phyloP scores from a whole-genome alignment of 1,140 invertebrate genomes.

The Aplysia californica region DNA sequence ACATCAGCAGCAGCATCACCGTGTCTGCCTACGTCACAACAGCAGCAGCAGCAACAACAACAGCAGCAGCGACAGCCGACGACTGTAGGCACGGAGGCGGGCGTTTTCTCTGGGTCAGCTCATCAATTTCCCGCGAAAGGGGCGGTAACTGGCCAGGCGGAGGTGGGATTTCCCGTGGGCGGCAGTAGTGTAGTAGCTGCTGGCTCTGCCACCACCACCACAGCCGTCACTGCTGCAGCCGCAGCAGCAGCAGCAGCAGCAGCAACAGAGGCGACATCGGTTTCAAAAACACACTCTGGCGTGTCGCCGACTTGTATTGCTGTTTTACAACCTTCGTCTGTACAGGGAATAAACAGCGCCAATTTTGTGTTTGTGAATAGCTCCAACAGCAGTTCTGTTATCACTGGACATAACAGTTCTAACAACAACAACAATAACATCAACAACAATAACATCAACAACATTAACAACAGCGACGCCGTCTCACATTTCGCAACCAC shows the following conservation, averaged over 20 bases:
- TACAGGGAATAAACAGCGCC: not conserved
- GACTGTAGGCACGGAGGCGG: not conserved
- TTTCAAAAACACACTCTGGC: not conserved
- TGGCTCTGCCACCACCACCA: not conserved
- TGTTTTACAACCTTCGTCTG: not conserved
- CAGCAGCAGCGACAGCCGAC: too few relatives aligned
- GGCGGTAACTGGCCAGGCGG: not conserved
- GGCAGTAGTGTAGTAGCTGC: not conserved
- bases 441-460: too few relatives aligned
- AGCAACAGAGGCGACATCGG: not conserved
- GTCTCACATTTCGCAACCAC: too few relatives aligned
- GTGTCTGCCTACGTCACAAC: not conserved
- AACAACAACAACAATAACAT: too few relatives aligned
- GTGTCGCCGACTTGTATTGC: not conserved
- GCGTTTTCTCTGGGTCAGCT: not conserved
- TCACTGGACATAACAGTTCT: slow-evolving; percentile 7
- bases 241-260: not conserved
- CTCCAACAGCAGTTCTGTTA: not conserved
- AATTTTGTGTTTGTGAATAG: not conserved
- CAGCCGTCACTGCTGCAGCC: not conserved
- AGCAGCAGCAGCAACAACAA: not conserved
- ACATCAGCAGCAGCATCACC: not conserved
- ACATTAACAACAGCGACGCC: not conserved
- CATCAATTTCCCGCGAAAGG: slow-evolving; percentile 10
- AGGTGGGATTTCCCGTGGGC: not conserved